These are phyloP conservation scores for Nomada ferruginata DNA, from an alignment of 2,888 invertebrate species.

Conservation along the genomic window DNA sequence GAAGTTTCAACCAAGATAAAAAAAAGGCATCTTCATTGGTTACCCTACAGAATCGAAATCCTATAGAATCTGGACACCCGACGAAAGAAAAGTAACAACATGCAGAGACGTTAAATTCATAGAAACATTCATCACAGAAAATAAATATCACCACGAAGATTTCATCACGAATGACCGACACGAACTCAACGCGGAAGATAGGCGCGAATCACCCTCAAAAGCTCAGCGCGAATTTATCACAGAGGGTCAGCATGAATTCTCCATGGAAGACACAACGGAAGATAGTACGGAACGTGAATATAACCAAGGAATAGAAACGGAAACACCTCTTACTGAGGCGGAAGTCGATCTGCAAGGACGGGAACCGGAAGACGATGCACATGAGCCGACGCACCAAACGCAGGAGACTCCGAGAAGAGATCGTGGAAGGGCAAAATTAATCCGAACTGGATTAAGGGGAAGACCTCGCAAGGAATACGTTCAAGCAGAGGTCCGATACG, in stretches of 20 bases:
- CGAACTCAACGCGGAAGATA: too few species aligned
- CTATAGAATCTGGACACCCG: conserved; percentile 13
- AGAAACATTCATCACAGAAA: not conserved
- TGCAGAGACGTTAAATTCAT: conserved; percentile 6
- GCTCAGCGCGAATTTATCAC: too few species aligned
- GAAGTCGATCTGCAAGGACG: too few species aligned
- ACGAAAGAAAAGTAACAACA: not conserved
- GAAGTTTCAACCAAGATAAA: conserved; percentile 14
- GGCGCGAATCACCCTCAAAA: too few species aligned
- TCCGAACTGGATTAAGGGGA: not conserved
- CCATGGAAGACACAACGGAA: not conserved
- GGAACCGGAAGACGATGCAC: too few species aligned
- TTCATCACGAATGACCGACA: not conserved
- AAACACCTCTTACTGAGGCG: too few species aligned
- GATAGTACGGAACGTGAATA: not conserved
- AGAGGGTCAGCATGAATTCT: not conserved
- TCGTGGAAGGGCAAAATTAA: not conserved
- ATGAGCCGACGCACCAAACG: too few species aligned
- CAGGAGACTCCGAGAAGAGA: too few species aligned
- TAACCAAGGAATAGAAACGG: too few species aligned
- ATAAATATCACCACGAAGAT: not conserved
- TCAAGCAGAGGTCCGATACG: not conserved
- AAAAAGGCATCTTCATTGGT: conserved; percentile 15
- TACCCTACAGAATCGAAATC: conserved; percentile 16
- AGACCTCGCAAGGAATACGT: not conserved